Evolutionary conservation across 2,797 vertebrate species (phyloP).

Genomic region (Trichosurus vulpecula): DNA sequence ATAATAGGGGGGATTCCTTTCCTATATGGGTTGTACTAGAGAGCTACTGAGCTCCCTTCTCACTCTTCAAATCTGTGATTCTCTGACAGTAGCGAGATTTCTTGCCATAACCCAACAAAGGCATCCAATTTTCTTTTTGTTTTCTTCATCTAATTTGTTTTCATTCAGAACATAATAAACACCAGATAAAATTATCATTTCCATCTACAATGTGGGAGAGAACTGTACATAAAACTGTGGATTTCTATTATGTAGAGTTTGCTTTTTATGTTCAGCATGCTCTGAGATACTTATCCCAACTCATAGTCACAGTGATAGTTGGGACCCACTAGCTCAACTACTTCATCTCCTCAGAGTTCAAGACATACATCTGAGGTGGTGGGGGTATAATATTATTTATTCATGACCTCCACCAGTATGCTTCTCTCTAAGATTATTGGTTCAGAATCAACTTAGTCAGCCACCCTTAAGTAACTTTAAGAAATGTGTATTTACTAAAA

Average conservation of each 20-base stretch:
- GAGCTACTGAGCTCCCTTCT: background rate
- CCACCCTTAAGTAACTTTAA: background rate
- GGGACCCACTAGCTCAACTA: background rate
- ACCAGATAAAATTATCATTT: background rate
- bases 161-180: background rate
- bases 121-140: background rate
- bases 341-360: background rate
- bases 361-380: background rate
- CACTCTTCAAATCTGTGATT: background rate
- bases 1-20: background rate
- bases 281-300: background rate
- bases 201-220: background rate
- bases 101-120: background rate
- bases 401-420: background rate
- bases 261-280: background rate
- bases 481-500: background rate
- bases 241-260: background rate
- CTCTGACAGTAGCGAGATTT: background rate
- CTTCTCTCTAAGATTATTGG: background rate
- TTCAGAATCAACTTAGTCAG: no score
- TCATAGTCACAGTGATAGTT: background rate
- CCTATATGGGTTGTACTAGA: background rate
- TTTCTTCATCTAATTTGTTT: background rate
- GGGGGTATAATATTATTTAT: background rate
- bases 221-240: background rate